phyloP scores from a whole-genome alignment of 2,797 vertebrate genomes.

The Cuculus canorus region DNA sequence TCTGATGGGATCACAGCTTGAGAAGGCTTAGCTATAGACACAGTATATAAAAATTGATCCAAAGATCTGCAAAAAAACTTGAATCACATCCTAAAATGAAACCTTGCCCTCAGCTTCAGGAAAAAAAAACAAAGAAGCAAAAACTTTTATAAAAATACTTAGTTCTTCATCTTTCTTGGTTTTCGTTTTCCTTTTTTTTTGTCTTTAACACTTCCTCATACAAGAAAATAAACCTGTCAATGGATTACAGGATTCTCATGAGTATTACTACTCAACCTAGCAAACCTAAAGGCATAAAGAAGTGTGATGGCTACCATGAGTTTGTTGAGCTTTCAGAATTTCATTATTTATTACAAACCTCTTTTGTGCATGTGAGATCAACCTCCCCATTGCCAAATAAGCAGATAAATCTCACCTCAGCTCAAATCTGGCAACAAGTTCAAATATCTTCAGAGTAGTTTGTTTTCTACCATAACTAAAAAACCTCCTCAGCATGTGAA shows the following conservation, averaged over 20 bases:
- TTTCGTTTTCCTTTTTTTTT: neutral
- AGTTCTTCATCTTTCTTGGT: neutral
- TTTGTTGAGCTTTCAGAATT: neutral
- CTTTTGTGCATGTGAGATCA: neutral
- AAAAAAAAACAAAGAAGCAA: neutral
- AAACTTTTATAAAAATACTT: neutral
- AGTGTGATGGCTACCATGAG: neutral
- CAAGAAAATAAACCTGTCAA: neutral
- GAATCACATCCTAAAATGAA: neutral
- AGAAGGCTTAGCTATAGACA: neutral
- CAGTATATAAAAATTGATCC: neutral
- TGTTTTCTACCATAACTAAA: neutral
- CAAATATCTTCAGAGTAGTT: neutral
- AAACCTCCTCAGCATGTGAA: conserved; percentile 37
- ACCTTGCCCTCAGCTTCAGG: neutral
- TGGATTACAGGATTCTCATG: neutral
- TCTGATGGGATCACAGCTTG: conserved; percentile 67
- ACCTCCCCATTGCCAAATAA: neutral
- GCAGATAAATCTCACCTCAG: neutral
- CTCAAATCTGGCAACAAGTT: neutral
- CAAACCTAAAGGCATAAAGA: neutral
- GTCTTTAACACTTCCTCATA: neutral
- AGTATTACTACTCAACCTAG: neutral
- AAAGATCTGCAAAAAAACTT: neutral
- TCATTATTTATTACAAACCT: neutral